A percentile compares a stretch with the other conserved stretches of the same genome.
phyloP scores from a whole-genome alignment of 1,140 invertebrate genomes.

The Halictus rubicundus region DNA sequence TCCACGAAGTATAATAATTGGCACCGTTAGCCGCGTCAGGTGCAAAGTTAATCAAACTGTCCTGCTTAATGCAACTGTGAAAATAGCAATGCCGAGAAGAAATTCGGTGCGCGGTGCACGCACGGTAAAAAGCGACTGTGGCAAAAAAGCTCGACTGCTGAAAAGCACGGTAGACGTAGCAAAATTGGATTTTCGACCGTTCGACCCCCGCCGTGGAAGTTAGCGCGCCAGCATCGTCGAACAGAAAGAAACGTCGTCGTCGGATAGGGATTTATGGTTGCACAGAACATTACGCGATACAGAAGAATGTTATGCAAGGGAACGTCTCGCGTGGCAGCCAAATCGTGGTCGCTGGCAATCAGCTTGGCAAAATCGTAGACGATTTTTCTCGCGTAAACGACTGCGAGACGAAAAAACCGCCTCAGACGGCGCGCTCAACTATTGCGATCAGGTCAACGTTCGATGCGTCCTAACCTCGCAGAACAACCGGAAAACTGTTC shows the following conservation, averaged over 20 bases:
- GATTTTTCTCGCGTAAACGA: constrained; percentile 12
- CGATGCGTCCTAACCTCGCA: background rate
- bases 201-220: constrained; percentile 1
- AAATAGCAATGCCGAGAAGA: background rate
- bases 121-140: background rate
- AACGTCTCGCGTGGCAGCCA: background rate
- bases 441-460: background rate
- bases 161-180: constrained; percentile 3
- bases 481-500: too few species aligned
- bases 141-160: constrained; percentile 1
- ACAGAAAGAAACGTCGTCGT: background rate
- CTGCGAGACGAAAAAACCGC: background rate
- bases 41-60: background rate
- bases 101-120: background rate
- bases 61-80: background rate
- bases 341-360: constrained; percentile 5
- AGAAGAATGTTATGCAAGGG: constrained; percentile 22
- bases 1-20: too few species aligned
- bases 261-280: constrained; percentile 24
- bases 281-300: constrained; percentile 7
- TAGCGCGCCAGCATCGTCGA: background rate
- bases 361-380: constrained; percentile 11
- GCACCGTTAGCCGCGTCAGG: too few species aligned
- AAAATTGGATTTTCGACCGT: background rate
- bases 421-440: background rate